Percentiles rank a stretch among this genome's conserved stretches.
phyloP scores from a whole-genome alignment of 2,888 invertebrate species.

The Melanostoma scalare region DNA sequence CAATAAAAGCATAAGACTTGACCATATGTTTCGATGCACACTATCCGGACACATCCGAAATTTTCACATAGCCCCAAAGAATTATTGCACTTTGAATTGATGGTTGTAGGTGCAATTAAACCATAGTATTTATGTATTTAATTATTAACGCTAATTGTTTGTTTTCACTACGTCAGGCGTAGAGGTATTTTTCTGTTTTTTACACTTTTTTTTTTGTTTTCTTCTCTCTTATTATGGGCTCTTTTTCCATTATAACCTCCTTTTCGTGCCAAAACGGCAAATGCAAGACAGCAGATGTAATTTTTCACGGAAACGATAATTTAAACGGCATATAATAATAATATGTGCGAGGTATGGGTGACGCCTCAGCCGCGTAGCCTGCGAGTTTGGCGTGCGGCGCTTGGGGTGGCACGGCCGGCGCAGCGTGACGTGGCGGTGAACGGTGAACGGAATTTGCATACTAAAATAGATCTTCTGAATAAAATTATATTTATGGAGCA shows the following conservation, averaged over 20 bases:
- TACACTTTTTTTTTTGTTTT: not conserved
- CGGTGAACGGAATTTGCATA: no score
- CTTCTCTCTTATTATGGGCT: not conserved
- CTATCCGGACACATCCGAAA: conserved; percentile 39
- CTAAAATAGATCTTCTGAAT: no score
- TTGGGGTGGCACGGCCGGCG: no score
- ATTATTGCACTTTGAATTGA: conserved; percentile 68
- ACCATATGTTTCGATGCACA: conserved; percentile 14
- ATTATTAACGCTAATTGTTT: conserved; percentile 71
- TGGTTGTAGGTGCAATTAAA: conserved; percentile 68
- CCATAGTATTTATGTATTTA: conserved; percentile 61
- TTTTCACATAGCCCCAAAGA: conserved; percentile 28
- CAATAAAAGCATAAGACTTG: conserved; percentile 44
- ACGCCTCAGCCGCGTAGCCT: no score
- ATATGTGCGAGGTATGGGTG: not conserved
- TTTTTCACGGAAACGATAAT: conserved; percentile 60
- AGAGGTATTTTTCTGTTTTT: no score
- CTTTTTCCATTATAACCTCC: not conserved
- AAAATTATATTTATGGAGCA: no score
- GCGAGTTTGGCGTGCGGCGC: no score
- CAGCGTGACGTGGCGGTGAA: no score
- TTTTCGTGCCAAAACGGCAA: not conserved
- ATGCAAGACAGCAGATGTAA: conserved; percentile 42
- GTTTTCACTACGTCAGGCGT: conserved; percentile 13
- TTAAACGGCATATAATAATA: conserved; percentile 32